Base-by-base conservation (phyloP, 2,797 vertebrate genomes). In the Ambastaia sidthimunki region DNA sequence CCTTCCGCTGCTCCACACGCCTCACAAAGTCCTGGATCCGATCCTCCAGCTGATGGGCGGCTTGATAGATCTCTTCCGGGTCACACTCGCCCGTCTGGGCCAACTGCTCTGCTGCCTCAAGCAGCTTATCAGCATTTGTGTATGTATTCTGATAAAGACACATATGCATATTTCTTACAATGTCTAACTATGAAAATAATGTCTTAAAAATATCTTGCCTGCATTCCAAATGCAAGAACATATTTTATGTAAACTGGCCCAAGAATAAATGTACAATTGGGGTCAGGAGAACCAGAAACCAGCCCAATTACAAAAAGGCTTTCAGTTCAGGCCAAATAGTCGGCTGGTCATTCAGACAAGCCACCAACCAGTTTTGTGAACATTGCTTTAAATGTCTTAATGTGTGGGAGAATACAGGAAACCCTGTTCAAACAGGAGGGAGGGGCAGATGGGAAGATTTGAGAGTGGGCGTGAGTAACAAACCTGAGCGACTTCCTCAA, bases 71-170 rank as follows among this genome's bases (percentile, higher is more conserved):
- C 92, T 99, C 98, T 87, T 99, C 98, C 0, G 97, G 98, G 90
- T 99, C 98, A 85, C 98, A 99, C 87, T 99, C 97, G 13, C 98
- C 97, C 0, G 97, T 99, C 93, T 99, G 97, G 47, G 97, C 98
- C 71, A 99, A 93, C 91, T 99, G 97, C 86, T 99, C 98, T 0
- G 97, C 98, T 0, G 98, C 97, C 91, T 99, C 98, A 83, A 99
- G 91, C 74, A 99, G 89, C 86, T 99, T 99, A 87, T 99, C 98
- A 12, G 98, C 98, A 1, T 99, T 99, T 77, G 98, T 99, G n/a
- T 99, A 99, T 0, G 98, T 99, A 87, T 99, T 99, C 98, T 99
- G 77, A 62, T 62, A 31, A 5, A 62, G 25, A 62, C 1, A 2
- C 59, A 60, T 19, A 59, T 13, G 55, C 10, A 63, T 18, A 34